Percentiles rank a stretch among this genome's conserved stretches.
These are phyloP conservation scores for Apodemia duryi DNA, from an alignment of 2,888 invertebrate species.

Conservation along the genomic window DNA sequence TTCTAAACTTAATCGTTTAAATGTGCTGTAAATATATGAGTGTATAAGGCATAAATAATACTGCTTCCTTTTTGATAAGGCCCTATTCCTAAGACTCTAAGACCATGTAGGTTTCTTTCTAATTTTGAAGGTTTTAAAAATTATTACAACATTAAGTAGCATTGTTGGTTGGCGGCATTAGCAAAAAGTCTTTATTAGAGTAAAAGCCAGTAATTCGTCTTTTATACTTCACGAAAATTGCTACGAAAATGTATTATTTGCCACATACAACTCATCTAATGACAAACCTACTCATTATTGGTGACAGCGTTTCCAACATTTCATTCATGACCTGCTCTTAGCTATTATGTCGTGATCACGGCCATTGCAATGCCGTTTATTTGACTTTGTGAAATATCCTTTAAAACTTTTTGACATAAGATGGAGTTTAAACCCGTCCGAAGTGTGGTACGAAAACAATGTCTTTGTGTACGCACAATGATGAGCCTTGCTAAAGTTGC, in stretches of 20 bases:
- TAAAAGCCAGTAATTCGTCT: neutral
- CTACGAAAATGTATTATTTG: neutral
- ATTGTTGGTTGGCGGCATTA: neutral
- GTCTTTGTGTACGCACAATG: too few relatives aligned
- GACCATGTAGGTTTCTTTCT: slow-evolving; percentile 14
- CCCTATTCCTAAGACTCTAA: slow-evolving; percentile 19
- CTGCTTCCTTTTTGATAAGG: slow-evolving; percentile 23
- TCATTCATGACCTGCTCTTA: too few relatives aligned
- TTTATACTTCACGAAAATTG: neutral
- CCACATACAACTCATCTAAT: too few relatives aligned
- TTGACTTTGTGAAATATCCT: too few relatives aligned
- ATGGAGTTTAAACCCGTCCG: too few relatives aligned
- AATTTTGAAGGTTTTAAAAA: slow-evolving; percentile 14
- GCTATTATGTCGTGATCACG: too few relatives aligned
- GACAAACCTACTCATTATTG: too few relatives aligned
- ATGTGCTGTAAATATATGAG: slow-evolving; percentile 68
- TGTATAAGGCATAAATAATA: slow-evolving; percentile 35
- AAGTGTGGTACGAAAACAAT: too few relatives aligned
- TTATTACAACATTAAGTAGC: slow-evolving; percentile 12
- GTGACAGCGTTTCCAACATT: too few relatives aligned
- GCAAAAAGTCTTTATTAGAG: neutral
- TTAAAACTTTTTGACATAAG: too few relatives aligned
- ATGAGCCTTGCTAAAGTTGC: too few relatives aligned
- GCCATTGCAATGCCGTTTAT: too few relatives aligned
- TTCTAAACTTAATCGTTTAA: slow-evolving; percentile 55